Conservation (phyloP, 2,888 invertebrate genomes). For the Eilema griseolum region DNA sequence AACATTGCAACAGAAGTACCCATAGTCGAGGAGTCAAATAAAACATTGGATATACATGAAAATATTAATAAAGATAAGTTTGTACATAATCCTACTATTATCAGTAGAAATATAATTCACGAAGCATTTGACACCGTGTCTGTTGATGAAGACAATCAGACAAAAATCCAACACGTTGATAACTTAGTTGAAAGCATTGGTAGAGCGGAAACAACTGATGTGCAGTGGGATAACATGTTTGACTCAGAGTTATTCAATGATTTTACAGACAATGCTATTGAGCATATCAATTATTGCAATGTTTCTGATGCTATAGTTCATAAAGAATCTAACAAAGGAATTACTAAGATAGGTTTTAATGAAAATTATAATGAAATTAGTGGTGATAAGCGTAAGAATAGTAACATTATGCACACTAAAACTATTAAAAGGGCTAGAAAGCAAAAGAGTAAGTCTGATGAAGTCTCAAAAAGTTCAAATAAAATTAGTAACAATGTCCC, state of each 20-base stretch:
- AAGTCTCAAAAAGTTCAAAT: slow-evolving; percentile 5
- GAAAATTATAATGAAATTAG: not conserved
- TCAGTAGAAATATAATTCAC: slow-evolving; percentile 18
- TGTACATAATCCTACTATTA: slow-evolving; percentile 17
- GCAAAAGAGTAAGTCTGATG: not conserved
- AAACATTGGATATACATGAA: slow-evolving; percentile 9
- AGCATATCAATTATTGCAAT: not conserved
- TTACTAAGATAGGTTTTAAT: not conserved
- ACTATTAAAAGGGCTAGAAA: slow-evolving; percentile 22
- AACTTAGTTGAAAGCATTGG: not conserved
- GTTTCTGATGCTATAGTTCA: slow-evolving; percentile 9
- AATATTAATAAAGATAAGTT: slow-evolving; percentile 9
- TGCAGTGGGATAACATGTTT: slow-evolving; percentile 72
- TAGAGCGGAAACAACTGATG: slow-evolving; percentile 22
- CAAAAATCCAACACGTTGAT: not conserved
- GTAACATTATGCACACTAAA: slow-evolving; percentile 4
- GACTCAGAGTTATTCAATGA: slow-evolving; percentile 65
- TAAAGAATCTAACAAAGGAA: not conserved
- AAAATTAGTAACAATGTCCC: not conserved
- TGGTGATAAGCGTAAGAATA: slow-evolving; percentile 29
- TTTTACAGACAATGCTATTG: slow-evolving; percentile 8
- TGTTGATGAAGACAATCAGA: slow-evolving; percentile 5
- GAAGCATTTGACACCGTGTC: slow-evolving; percentile 11
- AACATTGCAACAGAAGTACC: slow-evolving; percentile 13
- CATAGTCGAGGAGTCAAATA: slow-evolving; percentile 19